A percentile compares a stretch with the other conserved stretches of the same genome.
Conservation (phyloP, 2,113 vertebrate genomes). For the Embiotoca jacksoni region DNA sequence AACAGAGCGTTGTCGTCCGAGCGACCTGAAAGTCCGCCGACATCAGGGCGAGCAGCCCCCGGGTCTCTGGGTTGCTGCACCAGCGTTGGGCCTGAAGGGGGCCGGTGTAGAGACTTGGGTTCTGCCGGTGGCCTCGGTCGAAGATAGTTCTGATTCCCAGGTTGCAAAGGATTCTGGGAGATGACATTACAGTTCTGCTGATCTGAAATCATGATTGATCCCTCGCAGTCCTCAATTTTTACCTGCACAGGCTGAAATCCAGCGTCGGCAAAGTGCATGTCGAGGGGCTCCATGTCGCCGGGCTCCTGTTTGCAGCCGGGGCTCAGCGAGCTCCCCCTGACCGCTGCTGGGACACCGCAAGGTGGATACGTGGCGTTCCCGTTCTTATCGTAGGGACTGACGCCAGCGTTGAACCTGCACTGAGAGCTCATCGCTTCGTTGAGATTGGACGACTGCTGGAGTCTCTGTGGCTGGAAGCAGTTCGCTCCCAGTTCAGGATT, state of each 20-base stretch:
- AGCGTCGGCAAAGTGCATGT: slow-evolving; percentile 78
- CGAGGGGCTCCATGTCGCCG: slow-evolving; percentile 14
- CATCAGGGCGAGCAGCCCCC: slow-evolving; percentile 72
- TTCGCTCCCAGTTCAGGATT: slow-evolving; percentile 75
- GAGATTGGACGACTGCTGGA: slow-evolving; percentile 47
- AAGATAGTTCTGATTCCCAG: slow-evolving; percentile 72
- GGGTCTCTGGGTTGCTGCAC: slow-evolving; percentile 79
- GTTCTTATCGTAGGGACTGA: slow-evolving; percentile 66
- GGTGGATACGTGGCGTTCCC: slow-evolving; percentile 77
- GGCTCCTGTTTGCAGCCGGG: slow-evolving; percentile 72
- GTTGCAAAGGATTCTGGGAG: slow-evolving; percentile 66
- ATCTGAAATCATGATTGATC: slow-evolving; percentile 72
- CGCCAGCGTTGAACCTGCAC: slow-evolving; percentile 75
- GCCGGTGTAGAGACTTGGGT: slow-evolving; percentile 74
- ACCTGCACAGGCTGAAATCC: slow-evolving; percentile 67
- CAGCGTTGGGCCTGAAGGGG: slow-evolving; percentile 75
- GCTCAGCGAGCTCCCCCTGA: slow-evolving; percentile 11
- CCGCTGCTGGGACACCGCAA: slow-evolving; percentile 71
- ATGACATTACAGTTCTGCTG: slow-evolving; percentile 81
- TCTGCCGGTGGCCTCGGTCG: slow-evolving; percentile 87
- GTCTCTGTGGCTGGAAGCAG: slow-evolving; percentile 70
- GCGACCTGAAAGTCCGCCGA: slow-evolving; percentile 32
- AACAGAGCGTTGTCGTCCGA: slow-evolving; percentile 83
- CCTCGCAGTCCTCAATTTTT: slow-evolving; percentile 66
- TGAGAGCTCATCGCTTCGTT: slow-evolving; percentile 71